phyloP scores from a whole-genome alignment of 2,113 vertebrate species.

The Paramormyrops kingsleyae region DNA sequence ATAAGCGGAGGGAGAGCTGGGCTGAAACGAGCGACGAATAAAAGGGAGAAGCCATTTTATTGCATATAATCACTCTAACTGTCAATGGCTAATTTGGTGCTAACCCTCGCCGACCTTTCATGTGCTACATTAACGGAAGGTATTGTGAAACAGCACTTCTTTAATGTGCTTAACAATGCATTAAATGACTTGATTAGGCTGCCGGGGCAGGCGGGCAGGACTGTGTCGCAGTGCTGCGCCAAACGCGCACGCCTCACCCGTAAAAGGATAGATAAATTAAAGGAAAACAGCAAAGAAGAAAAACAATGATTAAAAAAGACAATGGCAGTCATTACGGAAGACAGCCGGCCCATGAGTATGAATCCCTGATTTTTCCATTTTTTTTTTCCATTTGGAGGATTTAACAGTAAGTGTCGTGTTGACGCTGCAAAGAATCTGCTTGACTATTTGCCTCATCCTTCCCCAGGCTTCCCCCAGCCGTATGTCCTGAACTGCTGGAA shows the following conservation, averaged over 20 bases:
- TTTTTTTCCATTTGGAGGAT: background rate
- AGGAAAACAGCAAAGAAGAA: slow-evolving; percentile 14
- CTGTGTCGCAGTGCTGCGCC: slow-evolving; percentile 21
- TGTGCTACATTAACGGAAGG: slow-evolving; percentile 46
- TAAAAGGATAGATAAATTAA: slow-evolving; percentile 17
- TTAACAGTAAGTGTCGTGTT: background rate
- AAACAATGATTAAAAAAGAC: slow-evolving; percentile 3
- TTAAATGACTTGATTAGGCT: slow-evolving; percentile 54
- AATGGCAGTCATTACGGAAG: background rate
- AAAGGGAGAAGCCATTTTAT: slow-evolving; percentile 31
- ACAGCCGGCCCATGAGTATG: background rate
- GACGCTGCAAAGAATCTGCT: background rate
- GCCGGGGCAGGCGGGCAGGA: slow-evolving; percentile 39
- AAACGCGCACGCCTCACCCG: slow-evolving; percentile 17
- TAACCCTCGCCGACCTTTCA: slow-evolving; percentile 44
- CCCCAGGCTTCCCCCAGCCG: background rate
- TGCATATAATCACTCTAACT: slow-evolving; percentile 48
- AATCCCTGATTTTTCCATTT: background rate
- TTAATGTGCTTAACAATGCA: slow-evolving; percentile 57
- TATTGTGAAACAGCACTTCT: slow-evolving; percentile 41
- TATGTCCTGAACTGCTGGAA: background rate
- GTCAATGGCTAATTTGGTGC: slow-evolving; percentile 47
- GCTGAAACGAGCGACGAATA: background rate
- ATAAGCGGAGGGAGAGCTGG: slow-evolving; percentile 13
- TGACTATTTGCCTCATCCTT: background rate